Evolutionary conservation across 1,140 invertebrate species (phyloP).

Genomic region (Neodiprion virginianus): DNA sequence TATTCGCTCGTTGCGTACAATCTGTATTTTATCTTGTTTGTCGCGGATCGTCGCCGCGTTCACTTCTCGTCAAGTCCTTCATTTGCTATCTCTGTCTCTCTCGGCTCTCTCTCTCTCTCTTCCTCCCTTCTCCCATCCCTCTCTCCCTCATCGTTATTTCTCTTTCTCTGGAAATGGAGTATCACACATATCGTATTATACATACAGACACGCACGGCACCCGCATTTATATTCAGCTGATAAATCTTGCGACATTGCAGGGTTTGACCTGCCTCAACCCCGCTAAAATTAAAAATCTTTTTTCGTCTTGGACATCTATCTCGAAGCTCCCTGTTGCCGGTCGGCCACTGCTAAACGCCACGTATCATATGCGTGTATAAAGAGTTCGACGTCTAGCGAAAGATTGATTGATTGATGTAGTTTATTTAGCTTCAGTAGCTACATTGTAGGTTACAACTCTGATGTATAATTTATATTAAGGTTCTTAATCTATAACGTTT

Average conservation of each 20-base stretch:
- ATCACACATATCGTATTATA: background rate
- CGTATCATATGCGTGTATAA: no score
- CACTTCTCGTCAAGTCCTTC: no score
- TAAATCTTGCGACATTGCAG: constrained; percentile 15
- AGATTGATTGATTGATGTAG: background rate
- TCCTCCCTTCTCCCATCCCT: background rate
- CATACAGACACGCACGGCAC: background rate
- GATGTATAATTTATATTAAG: background rate
- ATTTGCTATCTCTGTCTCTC: no score
- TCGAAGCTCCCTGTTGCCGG: background rate
- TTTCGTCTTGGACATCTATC: constrained; percentile 32
- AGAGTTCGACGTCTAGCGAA: background rate
- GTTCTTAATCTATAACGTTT: no score
- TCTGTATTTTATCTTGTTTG: no score
- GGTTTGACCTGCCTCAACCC: constrained; percentile 52
- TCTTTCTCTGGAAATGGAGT: background rate
- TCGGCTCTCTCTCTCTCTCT: background rate
- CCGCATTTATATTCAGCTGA: background rate
- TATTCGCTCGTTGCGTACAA: no score
- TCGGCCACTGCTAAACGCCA: background rate
- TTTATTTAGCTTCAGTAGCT: no score
- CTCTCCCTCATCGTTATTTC: background rate
- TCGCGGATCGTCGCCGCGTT: no score
- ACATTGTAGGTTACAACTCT: background rate
- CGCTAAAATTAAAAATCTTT: constrained; percentile 41